These are phyloP conservation scores for Rhopalosiphum nymphaeae DNA, from an alignment of 2,888 invertebrate species.

Conservation along the genomic window DNA sequence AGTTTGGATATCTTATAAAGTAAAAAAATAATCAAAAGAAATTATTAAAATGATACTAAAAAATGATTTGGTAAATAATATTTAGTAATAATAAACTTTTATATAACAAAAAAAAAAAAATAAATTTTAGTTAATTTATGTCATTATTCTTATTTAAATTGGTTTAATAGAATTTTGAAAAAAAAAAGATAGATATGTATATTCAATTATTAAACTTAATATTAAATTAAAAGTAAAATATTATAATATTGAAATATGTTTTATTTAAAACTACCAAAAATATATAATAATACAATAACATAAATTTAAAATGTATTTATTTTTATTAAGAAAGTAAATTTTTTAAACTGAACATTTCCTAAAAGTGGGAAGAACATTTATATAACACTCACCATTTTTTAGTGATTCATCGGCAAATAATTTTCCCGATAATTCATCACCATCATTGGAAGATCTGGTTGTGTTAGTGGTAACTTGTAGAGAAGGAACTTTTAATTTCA, in stretches of 20 bases:
- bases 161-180: background rate
- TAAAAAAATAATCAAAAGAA: background rate
- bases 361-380: background rate
- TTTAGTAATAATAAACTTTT: background rate
- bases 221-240: background rate
- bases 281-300: background rate
- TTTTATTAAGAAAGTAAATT: background rate
- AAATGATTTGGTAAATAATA: background rate
- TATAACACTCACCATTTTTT: slow-evolving; percentile 55
- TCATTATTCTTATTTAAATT: background rate
- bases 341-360: background rate
- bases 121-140: background rate
- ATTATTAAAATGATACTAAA: background rate
- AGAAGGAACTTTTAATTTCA: slow-evolving; percentile 58
- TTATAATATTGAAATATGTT: background rate
- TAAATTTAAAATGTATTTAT: background rate
- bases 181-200: background rate
- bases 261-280: background rate
- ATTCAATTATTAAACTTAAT: background rate
- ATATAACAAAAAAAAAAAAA: background rate
- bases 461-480: slow-evolving; percentile 55
- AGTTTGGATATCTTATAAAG: background rate
- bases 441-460: slow-evolving; percentile 54
- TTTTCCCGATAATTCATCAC: slow-evolving; percentile 60
- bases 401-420: slow-evolving; percentile 57